phyloP scores from a whole-genome alignment of 2,888 invertebrate genomes.

The Crossocerus cetratus region DNA sequence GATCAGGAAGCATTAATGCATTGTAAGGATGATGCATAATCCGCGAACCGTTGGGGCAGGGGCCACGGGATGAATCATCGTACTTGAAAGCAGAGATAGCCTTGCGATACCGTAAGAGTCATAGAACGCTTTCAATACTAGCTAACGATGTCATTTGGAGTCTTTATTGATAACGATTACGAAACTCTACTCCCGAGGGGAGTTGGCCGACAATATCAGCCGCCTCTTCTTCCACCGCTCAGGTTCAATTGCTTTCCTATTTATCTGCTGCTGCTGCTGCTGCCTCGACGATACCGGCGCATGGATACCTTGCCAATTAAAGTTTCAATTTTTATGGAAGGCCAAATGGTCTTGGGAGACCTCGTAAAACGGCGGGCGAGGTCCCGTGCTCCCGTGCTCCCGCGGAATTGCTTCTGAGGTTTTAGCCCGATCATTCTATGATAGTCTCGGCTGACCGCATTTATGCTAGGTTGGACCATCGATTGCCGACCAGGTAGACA shows the following conservation, averaged over 20 bases:
- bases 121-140: not conserved
- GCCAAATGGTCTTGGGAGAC: too few species aligned
- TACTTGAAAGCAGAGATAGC: constrained; percentile 8
- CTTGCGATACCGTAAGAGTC: constrained; percentile 3
- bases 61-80: constrained; percentile 37
- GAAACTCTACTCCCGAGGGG: constrained; percentile 18
- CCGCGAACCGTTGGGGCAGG: not conserved
- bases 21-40: constrained; percentile 18
- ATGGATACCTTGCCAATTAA: too few species aligned
- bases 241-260: constrained; percentile 2
- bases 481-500: not conserved
- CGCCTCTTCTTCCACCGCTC: not conserved
- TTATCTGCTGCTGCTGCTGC: not conserved
- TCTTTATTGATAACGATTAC: constrained; percentile 14
- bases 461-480: not conserved
- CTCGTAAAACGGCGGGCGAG: too few species aligned
- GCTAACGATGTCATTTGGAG: not conserved
- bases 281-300: too few species aligned
- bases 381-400: too few species aligned
- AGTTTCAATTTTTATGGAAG: too few species aligned
- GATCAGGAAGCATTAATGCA: constrained; percentile 6
- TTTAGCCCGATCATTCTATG: not conserved
- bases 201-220: constrained; percentile 4
- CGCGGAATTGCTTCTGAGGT: too few species aligned
- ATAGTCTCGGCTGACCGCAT: not conserved